These are phyloP conservation scores for Microcebus jonahi DNA, from an alignment of 2,113 vertebrate species.

Conservation along the genomic window DNA sequence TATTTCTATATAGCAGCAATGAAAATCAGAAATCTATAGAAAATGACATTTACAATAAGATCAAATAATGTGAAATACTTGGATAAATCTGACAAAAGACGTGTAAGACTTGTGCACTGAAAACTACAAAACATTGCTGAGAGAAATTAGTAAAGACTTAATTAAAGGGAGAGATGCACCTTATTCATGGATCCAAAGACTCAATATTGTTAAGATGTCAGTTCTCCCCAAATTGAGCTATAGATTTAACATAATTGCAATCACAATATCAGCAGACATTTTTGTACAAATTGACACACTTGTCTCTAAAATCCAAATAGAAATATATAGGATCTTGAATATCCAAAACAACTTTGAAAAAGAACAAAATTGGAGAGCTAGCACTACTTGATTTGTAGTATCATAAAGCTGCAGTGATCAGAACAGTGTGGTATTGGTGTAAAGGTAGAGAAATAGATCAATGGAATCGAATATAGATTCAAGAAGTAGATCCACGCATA, in stretches of 20 bases:
- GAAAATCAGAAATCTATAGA: not conserved
- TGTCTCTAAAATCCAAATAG: not conserved
- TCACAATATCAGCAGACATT: not conserved
- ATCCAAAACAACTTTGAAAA: not conserved
- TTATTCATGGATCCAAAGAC: not conserved
- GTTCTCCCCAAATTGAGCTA: not conserved
- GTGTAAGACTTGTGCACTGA: not conserved
- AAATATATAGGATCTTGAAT: not conserved
- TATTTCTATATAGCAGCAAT: not conserved
- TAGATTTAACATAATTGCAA: not conserved
- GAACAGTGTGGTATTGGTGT: not conserved
- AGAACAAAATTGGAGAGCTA: not conserved
- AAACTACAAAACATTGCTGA: not conserved
- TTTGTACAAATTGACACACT: not conserved
- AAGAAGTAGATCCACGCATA: not conserved
- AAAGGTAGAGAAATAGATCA: not conserved
- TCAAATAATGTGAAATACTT: not conserved
- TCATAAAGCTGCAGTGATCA: not conserved
- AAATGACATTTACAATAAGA: not conserved
- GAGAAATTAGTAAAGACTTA: not conserved
- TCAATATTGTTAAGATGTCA: not conserved
- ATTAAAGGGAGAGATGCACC: not conserved
- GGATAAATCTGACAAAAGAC: not conserved
- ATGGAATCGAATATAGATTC: not conserved
- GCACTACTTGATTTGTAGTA: not conserved